Evolutionary conservation across 1,140 invertebrate species (phyloP).

Genomic region (Formica selysi): DNA sequence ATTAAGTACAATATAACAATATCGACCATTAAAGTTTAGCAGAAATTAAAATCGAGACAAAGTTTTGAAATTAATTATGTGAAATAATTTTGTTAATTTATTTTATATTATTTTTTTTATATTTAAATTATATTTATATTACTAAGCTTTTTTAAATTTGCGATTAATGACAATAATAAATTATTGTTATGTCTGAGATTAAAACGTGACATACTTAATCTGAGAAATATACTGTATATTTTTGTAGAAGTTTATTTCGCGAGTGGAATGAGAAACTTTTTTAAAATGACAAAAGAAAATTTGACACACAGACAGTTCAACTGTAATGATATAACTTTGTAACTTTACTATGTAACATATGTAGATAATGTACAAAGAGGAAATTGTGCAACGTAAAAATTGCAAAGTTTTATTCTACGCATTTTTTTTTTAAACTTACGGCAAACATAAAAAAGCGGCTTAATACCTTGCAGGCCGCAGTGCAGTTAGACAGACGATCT

Average conservation of each 20-base stretch:
- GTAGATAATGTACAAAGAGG: not conserved
- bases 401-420: conserved; percentile 36
- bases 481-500: conserved; percentile 10
- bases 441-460: conserved; percentile 34
- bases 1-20: not conserved
- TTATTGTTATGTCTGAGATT: not conserved
- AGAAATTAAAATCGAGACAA: not conserved
- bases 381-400: conserved; percentile 18
- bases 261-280: not conserved
- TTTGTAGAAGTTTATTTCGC: not conserved
- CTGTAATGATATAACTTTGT: not conserved
- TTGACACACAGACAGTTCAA: not conserved
- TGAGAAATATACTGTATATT: not conserved
- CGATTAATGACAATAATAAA: not conserved
- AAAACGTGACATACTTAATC: not conserved
- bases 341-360: conserved; percentile 16
- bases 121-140: too few species aligned
- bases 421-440: conserved; percentile 26
- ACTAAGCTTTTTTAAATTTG: not conserved
- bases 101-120: not conserved
- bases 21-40: not conserved
- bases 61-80: not conserved
- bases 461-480: conserved; percentile 26
- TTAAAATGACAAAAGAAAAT: not conserved
- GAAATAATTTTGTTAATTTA: not conserved